These are phyloP conservation scores for Nibea coibor DNA, from an alignment of 2,113 vertebrate species.

Conservation along the genomic window DNA sequence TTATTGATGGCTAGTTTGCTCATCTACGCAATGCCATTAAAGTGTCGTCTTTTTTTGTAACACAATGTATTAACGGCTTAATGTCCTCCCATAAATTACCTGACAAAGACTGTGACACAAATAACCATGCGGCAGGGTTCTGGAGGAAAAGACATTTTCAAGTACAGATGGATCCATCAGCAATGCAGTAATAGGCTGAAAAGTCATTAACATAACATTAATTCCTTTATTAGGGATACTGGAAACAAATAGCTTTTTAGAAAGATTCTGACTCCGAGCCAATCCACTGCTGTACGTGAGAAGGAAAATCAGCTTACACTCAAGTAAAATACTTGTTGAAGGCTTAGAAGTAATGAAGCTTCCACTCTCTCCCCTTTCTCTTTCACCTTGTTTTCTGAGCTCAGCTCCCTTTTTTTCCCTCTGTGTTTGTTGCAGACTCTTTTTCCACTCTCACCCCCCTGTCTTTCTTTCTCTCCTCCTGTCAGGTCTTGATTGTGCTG, in stretches of 20 bases:
- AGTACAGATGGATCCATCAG: constrained; percentile 78
- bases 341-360: constrained; percentile 39
- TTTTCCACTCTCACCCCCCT: background rate
- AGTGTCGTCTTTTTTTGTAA: constrained; percentile 70
- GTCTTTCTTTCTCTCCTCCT: constrained; percentile 23
- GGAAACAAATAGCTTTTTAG: constrained; percentile 78
- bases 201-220: constrained; percentile 81
- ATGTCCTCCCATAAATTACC: constrained; percentile 84
- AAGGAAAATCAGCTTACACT: constrained; percentile 51
- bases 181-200: constrained; percentile 68
- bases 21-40: constrained; percentile 79
- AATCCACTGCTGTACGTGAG: constrained; percentile 46
- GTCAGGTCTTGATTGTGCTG: constrained; percentile 53
- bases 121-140: constrained; percentile 65
- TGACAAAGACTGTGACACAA: constrained; percentile 80
- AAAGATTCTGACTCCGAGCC: constrained; percentile 61
- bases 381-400: constrained; percentile 22
- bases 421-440: constrained; percentile 19
- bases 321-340: constrained; percentile 38
- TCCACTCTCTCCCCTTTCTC: background rate
- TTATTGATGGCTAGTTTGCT: constrained; percentile 83
- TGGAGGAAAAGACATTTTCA: constrained; percentile 77
- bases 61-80: constrained; percentile 80
- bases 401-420: constrained; percentile 7
- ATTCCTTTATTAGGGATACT: constrained; percentile 79